Conservation (phyloP, 2,797 vertebrate species). For the Malurus splendens region DNA sequence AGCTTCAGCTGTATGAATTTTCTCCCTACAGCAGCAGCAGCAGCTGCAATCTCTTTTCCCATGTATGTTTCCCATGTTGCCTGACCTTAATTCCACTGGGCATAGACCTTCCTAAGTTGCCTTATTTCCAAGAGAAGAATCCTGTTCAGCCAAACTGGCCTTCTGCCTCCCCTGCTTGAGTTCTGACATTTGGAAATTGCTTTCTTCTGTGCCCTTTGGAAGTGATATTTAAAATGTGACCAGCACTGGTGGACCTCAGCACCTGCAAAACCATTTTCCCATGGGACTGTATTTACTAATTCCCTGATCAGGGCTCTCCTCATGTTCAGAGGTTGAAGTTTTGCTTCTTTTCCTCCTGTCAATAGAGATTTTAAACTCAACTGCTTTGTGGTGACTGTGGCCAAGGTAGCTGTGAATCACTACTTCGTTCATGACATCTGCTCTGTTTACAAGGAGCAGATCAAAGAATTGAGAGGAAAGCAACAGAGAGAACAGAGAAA, state of each 20-base stretch:
- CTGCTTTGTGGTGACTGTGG: not conserved
- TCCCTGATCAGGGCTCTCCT: not conserved
- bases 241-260: fast-evolving
- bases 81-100: not conserved
- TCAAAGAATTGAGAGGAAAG: not conserved
- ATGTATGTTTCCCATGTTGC: not conserved
- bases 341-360: not conserved
- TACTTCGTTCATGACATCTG: fast-evolving
- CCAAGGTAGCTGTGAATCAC: not conserved
- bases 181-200: not conserved
- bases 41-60: not conserved
- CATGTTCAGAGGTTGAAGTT: not conserved
- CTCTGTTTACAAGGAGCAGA: not conserved
- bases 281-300: not conserved
- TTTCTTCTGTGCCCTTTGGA: not conserved
- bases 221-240: not conserved
- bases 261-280: not conserved
- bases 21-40: not conserved
- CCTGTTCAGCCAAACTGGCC: not conserved
- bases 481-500: not conserved
- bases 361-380: not conserved
- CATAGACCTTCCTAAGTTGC: not conserved
- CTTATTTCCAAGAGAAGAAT: not conserved
- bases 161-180: not conserved
- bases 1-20: not conserved